phyloP scores from a whole-genome alignment of 2,797 vertebrate species.

The Nothura maculosa region DNA sequence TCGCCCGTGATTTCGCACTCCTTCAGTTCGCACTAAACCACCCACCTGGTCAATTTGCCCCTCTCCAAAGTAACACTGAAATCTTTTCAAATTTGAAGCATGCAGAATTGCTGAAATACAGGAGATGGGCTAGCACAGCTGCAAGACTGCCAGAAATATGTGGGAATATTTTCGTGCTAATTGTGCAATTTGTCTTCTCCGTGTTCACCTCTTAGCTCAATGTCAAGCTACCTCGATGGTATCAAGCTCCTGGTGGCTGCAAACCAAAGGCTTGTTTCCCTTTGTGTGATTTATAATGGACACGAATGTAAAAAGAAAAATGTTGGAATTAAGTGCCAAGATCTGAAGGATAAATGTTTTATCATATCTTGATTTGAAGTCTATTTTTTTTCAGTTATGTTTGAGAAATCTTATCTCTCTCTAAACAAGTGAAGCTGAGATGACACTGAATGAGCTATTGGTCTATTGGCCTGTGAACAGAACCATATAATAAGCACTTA shows the following conservation, averaged over 20 bases:
- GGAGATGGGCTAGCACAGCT: background rate
- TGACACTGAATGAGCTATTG: background rate
- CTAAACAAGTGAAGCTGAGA: conserved; percentile 13
- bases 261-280: background rate
- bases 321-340: background rate
- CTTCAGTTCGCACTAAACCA: background rate
- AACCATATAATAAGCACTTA: background rate
- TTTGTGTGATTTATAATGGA: background rate
- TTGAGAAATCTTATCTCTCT: conserved; percentile 24
- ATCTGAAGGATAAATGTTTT: background rate
- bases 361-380: background rate
- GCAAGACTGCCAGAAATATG: background rate
- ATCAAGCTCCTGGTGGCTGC: background rate
- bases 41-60: background rate
- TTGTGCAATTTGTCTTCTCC: background rate
- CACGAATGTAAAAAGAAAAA: background rate
- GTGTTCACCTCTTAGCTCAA: background rate
- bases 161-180: background rate
- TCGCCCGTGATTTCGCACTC: background rate
- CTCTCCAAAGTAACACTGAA: rapidly evolving
- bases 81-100: rapidly evolving
- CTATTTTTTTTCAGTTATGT: background rate
- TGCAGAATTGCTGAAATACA: background rate
- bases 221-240: background rate
- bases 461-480: background rate